phyloP scores from a whole-genome alignment of 2,888 invertebrate species.

The Malacosoma neustria region DNA sequence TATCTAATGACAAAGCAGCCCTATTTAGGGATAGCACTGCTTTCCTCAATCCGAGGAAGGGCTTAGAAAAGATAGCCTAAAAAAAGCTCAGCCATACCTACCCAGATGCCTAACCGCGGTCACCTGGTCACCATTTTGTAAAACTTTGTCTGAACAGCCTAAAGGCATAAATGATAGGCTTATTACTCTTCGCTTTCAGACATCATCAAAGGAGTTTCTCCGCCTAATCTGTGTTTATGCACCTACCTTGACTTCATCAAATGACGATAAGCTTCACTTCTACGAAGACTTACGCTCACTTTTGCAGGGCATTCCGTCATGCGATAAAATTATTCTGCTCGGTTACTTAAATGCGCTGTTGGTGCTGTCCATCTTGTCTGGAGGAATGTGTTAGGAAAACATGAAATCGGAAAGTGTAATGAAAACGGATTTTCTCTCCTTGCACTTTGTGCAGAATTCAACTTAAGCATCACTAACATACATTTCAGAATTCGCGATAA shows the following conservation, averaged over 20 bases:
- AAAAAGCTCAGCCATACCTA: constrained; percentile 3
- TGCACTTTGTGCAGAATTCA: not conserved
- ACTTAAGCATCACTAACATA: not conserved
- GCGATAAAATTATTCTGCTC: not conserved
- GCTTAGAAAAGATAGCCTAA: not conserved
- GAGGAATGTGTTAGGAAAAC: not conserved
- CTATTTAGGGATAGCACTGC: constrained; percentile 12
- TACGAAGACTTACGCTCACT: not conserved
- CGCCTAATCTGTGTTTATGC: constrained; percentile 6
- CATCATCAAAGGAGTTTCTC: not conserved
- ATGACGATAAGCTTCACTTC: not conserved
- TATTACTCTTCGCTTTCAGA: constrained; percentile 6
- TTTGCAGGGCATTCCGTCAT: not conserved
- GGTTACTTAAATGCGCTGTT: not conserved
- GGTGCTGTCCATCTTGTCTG: constrained; percentile 3
- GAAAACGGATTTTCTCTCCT: not conserved
- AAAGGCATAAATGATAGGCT: constrained; percentile 10
- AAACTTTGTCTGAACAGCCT: constrained; percentile 7
- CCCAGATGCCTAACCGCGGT: constrained; percentile 9
- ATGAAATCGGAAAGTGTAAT: constrained; percentile 1
- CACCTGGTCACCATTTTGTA: too few species aligned
- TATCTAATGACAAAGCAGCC: constrained; percentile 5
- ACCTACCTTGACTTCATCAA: not conserved
- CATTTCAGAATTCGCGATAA: constrained; percentile 8
- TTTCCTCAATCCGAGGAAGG: constrained; percentile 5